Conservation (phyloP, 1,140 invertebrate genomes). For the Dolichoris vasculosae region DNA sequence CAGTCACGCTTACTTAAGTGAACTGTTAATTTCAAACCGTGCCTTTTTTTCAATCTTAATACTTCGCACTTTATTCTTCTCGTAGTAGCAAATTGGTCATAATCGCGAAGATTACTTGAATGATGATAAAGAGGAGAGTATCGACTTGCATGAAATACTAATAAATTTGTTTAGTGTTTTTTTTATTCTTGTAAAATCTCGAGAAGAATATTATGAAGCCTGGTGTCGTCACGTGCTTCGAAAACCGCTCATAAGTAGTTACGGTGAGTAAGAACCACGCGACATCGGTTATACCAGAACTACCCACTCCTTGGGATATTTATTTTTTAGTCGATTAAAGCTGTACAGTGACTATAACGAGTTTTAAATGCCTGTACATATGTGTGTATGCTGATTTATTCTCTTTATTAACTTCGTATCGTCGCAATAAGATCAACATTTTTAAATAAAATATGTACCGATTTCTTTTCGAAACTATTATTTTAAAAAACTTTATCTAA, state of each 20-base stretch:
- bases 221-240: not conserved
- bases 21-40: not conserved
- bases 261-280: not conserved
- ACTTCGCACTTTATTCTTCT: not conserved
- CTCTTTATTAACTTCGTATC: not conserved
- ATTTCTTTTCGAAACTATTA: not conserved
- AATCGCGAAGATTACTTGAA: constrained; percentile 4
- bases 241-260: not conserved
- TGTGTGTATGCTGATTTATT: not conserved
- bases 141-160: not conserved
- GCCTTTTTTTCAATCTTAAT: not conserved
- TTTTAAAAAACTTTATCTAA: not conserved
- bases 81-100: not conserved
- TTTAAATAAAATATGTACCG: not conserved
- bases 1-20: not conserved
- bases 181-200: not conserved
- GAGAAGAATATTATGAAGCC: not conserved
- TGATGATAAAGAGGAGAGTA: not conserved
- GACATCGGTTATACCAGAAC: not conserved
- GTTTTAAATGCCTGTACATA: not conserved
- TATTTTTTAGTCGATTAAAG: not conserved
- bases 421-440: not conserved
- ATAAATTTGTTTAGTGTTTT: not conserved
- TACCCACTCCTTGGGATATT: not conserved
- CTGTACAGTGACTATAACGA: not conserved